Conservation (phyloP, 1,140 invertebrate species). For the Oppia nitens region DNA sequence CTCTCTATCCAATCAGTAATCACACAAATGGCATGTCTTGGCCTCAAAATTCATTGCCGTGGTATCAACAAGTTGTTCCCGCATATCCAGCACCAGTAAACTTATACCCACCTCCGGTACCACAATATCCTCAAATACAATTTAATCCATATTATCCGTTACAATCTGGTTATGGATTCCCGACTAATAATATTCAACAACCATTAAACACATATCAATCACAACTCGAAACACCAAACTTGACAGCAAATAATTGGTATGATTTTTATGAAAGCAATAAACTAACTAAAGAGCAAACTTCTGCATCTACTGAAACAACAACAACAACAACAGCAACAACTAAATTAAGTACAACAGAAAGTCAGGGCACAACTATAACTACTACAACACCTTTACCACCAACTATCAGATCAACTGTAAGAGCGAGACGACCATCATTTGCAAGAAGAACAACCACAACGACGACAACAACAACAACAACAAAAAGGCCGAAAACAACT, state of each 20-base stretch:
- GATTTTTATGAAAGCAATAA: not conserved
- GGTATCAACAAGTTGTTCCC: not conserved
- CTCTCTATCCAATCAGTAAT: not conserved
- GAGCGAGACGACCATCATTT: not conserved
- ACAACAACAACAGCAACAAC: constrained; percentile 3
- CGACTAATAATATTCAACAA: not conserved
- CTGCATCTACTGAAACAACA: not conserved
- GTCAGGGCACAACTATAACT: constrained; percentile 4
- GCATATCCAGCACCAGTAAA: not conserved
- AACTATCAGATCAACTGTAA: constrained; percentile 24
- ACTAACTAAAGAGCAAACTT: not conserved
- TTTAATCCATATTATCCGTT: not conserved
- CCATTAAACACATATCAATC: not conserved
- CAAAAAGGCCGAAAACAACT: not conserved
- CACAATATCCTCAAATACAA: not conserved
- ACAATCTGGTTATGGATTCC: not conserved
- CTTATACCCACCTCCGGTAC: not conserved
- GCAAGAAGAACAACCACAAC: not conserved
- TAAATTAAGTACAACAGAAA: not conserved
- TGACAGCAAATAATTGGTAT: not conserved
- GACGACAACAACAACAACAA: not conserved
- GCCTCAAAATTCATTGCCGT: not conserved
- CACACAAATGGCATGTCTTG: not conserved
- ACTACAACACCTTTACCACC: constrained; percentile 15
- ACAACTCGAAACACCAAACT: not conserved